These are phyloP conservation scores for Alca torda DNA, from an alignment of 2,797 vertebrate species.

Conservation along the genomic window DNA sequence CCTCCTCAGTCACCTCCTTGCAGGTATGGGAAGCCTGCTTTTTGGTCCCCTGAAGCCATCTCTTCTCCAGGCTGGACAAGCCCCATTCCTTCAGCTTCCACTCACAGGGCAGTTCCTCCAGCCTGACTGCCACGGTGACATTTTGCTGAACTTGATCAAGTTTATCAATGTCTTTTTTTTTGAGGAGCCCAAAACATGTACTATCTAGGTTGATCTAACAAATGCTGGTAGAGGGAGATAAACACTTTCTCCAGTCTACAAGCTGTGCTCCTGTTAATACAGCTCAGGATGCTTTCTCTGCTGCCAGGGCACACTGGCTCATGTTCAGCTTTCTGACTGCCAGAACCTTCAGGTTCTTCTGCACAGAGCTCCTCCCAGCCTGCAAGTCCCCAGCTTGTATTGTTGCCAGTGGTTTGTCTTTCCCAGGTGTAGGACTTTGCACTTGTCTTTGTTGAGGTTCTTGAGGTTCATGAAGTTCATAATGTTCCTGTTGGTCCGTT, in stretches of 20 bases:
- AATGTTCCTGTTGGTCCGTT: not conserved
- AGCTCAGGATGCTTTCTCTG: not conserved
- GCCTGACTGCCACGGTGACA: not conserved
- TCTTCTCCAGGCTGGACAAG: not conserved
- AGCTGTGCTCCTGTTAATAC: not conserved
- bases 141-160: not conserved
- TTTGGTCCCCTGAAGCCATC: not conserved
- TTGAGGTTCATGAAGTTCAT: not conserved
- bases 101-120: not conserved
- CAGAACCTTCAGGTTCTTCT: not conserved
- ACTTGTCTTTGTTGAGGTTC: not conserved
- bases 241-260: not conserved
- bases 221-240: not conserved
- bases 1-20: not conserved
- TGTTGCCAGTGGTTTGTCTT: not conserved
- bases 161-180: not conserved
- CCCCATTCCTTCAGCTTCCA: not conserved
- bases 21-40: not conserved
- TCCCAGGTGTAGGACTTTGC: not conserved
- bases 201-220: not conserved
- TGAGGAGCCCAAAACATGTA: not conserved
- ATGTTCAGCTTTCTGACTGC: not conserved
- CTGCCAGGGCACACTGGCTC: not conserved
- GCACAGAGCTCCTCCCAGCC: not conserved
- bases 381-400: not conserved